Evolutionary conservation across 2,113 vertebrate genomes (phyloP).

Genomic region (Pterocles burchelli): DNA sequence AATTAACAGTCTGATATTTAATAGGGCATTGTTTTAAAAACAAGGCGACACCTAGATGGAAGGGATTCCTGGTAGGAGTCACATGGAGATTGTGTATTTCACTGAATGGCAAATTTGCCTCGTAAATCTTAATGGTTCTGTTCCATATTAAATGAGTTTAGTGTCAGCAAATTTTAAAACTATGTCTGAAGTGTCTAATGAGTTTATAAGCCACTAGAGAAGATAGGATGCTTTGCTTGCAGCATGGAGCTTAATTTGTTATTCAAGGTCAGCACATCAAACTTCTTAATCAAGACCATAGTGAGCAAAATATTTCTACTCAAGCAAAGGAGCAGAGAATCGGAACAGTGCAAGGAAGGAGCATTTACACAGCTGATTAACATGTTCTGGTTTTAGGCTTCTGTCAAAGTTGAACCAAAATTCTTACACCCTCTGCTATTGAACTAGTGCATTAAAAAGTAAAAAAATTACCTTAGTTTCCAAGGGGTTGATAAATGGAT

Average conservation of each 20-base stretch:
- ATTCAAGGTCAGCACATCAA: constrained; percentile 64
- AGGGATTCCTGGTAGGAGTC: constrained; percentile 14
- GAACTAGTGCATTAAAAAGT: background rate
- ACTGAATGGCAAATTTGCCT: background rate
- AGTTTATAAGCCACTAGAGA: constrained; percentile 68
- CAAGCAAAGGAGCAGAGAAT: background rate
- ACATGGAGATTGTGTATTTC: background rate
- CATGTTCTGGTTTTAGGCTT: background rate
- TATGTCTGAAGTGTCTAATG: constrained; percentile 49
- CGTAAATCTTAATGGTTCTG: constrained; percentile 11
- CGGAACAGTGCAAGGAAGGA: background rate
- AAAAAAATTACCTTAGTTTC: background rate
- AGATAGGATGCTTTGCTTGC: constrained; percentile 63
- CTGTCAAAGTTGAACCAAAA: background rate
- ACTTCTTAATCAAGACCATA: constrained; percentile 58
- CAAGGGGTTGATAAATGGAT: background rate
- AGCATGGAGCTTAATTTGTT: constrained; percentile 56
- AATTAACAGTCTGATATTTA: background rate
- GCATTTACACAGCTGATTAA: background rate
- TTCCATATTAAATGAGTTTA: constrained; percentile 12
- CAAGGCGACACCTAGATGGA: background rate
- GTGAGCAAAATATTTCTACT: constrained; percentile 28
- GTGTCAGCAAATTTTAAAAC: constrained; percentile 50
- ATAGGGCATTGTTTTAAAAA: constrained; percentile 2
- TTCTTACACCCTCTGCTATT: background rate